Percentiles rank a stretch among this genome's conserved stretches.
These are phyloP conservation scores for Thymelicus acteon DNA, from an alignment of 2,888 invertebrate genomes.

Conservation along the genomic window DNA sequence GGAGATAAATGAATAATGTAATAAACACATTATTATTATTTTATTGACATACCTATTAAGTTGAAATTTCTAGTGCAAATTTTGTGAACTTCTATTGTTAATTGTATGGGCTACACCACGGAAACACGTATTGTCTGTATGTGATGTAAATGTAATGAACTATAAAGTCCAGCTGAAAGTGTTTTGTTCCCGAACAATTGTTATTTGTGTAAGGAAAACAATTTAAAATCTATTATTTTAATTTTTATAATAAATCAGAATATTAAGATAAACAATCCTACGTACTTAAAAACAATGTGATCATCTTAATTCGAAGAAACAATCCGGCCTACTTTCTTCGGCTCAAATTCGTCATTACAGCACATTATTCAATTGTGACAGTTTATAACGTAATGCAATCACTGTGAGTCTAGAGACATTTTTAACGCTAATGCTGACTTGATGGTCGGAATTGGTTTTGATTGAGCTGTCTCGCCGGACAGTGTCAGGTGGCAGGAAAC, in stretches of 20 bases:
- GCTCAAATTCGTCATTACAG: slow-evolving; percentile 46
- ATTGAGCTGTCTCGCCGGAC: slow-evolving; percentile 24
- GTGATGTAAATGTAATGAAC: slow-evolving; percentile 40
- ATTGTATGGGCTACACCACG: too few relatives aligned
- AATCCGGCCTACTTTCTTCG: slow-evolving; percentile 46
- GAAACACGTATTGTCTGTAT: slow-evolving; percentile 5
- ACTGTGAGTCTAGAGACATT: slow-evolving; percentile 37
- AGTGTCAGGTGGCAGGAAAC: slow-evolving; percentile 27
- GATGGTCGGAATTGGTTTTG: slow-evolving; percentile 30
- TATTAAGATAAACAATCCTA: not conserved
- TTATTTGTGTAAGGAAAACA: too few relatives aligned
- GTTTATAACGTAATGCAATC: slow-evolving; percentile 47
- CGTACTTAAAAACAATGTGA: slow-evolving; percentile 2
- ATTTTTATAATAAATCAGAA: too few relatives aligned
- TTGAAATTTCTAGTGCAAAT: too few relatives aligned
- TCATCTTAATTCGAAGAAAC: slow-evolving; percentile 29
- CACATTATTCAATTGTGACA: slow-evolving; percentile 49
- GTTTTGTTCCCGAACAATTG: too few relatives aligned
- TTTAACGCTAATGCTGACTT: slow-evolving; percentile 30
- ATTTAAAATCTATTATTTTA: too few relatives aligned
- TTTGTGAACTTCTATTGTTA: too few relatives aligned
- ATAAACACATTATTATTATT: too few relatives aligned
- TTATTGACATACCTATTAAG: too few relatives aligned
- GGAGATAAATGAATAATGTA: too few relatives aligned
- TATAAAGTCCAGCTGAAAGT: too few relatives aligned